phyloP scores from a whole-genome alignment of 2,888 invertebrate species.

The Protophormia terraenovae region DNA sequence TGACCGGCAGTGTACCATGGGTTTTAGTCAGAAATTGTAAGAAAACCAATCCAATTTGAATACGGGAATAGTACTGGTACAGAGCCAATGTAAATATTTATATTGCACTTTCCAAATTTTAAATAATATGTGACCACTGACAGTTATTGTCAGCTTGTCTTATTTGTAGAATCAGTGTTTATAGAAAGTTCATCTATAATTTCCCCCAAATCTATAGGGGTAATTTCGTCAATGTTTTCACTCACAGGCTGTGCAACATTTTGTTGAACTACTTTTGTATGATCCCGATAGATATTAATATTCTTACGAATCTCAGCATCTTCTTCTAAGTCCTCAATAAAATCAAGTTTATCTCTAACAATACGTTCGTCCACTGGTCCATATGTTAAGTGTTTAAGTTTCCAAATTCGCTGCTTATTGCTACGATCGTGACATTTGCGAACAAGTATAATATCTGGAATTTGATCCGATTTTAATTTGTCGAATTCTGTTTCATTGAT shows the following conservation, averaged over 20 bases:
- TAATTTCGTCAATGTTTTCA: slow-evolving; percentile 83
- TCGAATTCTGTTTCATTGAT: slow-evolving; percentile 95
- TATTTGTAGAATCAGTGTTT: neutral
- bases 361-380: slow-evolving; percentile 86
- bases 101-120: neutral
- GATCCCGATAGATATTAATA: slow-evolving; percentile 94
- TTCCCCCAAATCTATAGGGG: slow-evolving; percentile 4
- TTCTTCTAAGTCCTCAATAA: slow-evolving; percentile 98
- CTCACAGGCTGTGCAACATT: slow-evolving; percentile 83
- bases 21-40: too few species aligned
- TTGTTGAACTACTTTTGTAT: slow-evolving; percentile 81
- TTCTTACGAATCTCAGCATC: slow-evolving; percentile 94
- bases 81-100: too few species aligned
- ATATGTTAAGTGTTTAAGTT: slow-evolving; percentile 92
- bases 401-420: slow-evolving; percentile 91
- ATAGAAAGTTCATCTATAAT: slow-evolving; percentile 29
- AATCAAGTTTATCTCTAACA: slow-evolving; percentile 93
- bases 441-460: slow-evolving; percentile 96
- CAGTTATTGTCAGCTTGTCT: too few species aligned
- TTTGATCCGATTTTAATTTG: slow-evolving; percentile 85
- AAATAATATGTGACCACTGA: too few species aligned
- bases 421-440: slow-evolving; percentile 93
- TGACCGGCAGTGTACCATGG: too few species aligned
- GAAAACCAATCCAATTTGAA: too few species aligned
- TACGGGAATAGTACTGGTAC: too few species aligned